Evolutionary conservation across 1,140 invertebrate species (phyloP).

Genomic region (Magallana angulata): DNA sequence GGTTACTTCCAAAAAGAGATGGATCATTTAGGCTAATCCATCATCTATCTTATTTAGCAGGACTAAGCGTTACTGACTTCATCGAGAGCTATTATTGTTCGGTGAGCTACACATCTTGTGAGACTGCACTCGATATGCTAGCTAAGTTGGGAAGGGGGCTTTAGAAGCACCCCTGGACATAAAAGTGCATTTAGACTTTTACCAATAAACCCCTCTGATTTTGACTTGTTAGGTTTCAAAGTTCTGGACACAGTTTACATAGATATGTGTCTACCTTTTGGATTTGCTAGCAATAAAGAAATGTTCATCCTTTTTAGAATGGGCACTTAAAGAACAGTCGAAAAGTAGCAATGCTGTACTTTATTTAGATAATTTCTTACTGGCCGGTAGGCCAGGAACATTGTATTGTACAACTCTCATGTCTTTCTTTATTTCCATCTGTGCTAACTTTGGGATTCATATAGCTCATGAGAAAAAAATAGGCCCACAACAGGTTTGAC

Average conservation of each 20-base stretch:
- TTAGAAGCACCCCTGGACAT: conserved; percentile 28
- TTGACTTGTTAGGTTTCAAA: conserved; percentile 43
- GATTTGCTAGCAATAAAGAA: conserved; percentile 41
- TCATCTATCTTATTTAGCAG: conserved; percentile 35
- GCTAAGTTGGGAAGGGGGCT: not conserved
- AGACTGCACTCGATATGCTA: not conserved
- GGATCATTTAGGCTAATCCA: not conserved
- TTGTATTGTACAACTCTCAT: too few relatives aligned
- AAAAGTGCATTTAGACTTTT: conserved; percentile 48
- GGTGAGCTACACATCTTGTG: not conserved
- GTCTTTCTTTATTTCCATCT: too few relatives aligned
- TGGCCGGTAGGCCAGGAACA: too few relatives aligned
- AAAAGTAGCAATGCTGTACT: too few relatives aligned
- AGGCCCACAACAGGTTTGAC: too few relatives aligned
- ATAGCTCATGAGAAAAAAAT: too few relatives aligned
- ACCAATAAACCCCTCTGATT: conserved; percentile 37
- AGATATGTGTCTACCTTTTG: conserved; percentile 43
- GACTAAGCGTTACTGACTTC: not conserved
- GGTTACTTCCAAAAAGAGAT: too few relatives aligned
- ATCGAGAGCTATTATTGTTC: not conserved
- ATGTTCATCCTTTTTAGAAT: conserved; percentile 30
- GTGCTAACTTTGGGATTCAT: too few relatives aligned
- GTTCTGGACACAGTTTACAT: conserved; percentile 4
- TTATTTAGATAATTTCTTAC: too few relatives aligned
- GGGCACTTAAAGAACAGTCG: too few relatives aligned